Conservation (phyloP, 1,140 invertebrate species). For the Bombus waltoni region DNA sequence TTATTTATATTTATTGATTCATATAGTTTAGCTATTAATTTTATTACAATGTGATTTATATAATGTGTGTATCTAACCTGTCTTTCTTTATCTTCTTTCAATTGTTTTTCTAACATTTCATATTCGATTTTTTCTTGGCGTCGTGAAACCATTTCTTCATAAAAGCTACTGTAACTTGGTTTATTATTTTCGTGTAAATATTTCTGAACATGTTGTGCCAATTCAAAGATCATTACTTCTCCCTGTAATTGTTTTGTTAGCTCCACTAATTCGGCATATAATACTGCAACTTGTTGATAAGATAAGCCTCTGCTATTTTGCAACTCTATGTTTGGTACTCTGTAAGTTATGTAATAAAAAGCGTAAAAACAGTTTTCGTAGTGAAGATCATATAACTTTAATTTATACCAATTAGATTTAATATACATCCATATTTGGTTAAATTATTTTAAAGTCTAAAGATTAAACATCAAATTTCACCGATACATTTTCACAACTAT, state of each 20-base stretch:
- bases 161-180: constrained; percentile 89
- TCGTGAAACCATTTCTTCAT: constrained; percentile 91
- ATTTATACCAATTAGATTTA: not conserved
- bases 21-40: not conserved
- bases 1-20: not conserved
- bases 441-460: not conserved
- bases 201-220: constrained; percentile 87
- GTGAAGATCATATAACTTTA: not conserved
- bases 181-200: constrained; percentile 89
- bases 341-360: constrained; percentile 50
- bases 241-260: constrained; percentile 85
- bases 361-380: not conserved
- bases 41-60: not conserved
- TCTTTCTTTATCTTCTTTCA: constrained; percentile 85
- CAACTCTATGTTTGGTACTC: constrained; percentile 85
- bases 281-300: constrained; percentile 82
- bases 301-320: constrained; percentile 88
- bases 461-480: too few species aligned
- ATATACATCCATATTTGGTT: not conserved
- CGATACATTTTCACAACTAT: not conserved
- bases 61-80: constrained; percentile 62
- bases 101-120: constrained; percentile 84
- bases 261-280: constrained; percentile 84
- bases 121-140: constrained; percentile 85
- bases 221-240: constrained; percentile 90